Evolutionary conservation across 2,888 invertebrate species (phyloP), one percentile per base, ranked within the genome.

Genomic region (Unio delphinus): DNA sequence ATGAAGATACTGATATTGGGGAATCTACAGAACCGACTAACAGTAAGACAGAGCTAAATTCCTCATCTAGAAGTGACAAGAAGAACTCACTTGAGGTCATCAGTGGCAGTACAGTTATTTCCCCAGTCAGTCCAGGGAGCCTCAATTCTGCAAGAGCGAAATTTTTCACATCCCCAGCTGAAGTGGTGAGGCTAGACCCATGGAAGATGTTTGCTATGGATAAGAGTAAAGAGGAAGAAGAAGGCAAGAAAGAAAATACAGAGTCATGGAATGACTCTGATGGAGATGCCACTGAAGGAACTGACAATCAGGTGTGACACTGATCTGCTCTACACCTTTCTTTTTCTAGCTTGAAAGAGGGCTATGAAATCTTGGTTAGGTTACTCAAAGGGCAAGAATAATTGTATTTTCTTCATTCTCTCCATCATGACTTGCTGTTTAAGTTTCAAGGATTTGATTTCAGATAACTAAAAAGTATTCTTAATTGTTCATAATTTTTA

Each of bases 181-280:
- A 86, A 67, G 86, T 86, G n/a, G 83, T 89, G 15, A 75, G 88
- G 66, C 82, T 89, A 11, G 87, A 89, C 69, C 85, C 88, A 11
- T 83, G 79, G 71, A 82, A 83, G 55, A 86, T 88, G 83, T 86
- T 88, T 70, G 87, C 84, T 34, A 75, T 77, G 77, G 74, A 59
- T 2, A 63, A 75, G 30, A 77, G 73, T 67, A 75, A 73, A 61
- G 91, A 90, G 71, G 89, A 67, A 26, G 77, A 80, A 45, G 73
- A 65, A 5, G 70, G 75, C 55, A 60, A 60, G 65, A 65, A 45
- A 26, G 57, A 57, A n/a, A 68, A 34, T 11, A 56, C 58, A 45
- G 15, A 45, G 45, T 45, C 45, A 15, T 15, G 45, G 45, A 45
- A 45, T 45, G 45, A 45, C 45, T 45, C 45, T 3, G 45, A 45